Evolutionary conservation across 2,113 vertebrate genomes (phyloP), one percentile per base, ranked within the genome.

Genomic region (Crotalus tigris): DNA sequence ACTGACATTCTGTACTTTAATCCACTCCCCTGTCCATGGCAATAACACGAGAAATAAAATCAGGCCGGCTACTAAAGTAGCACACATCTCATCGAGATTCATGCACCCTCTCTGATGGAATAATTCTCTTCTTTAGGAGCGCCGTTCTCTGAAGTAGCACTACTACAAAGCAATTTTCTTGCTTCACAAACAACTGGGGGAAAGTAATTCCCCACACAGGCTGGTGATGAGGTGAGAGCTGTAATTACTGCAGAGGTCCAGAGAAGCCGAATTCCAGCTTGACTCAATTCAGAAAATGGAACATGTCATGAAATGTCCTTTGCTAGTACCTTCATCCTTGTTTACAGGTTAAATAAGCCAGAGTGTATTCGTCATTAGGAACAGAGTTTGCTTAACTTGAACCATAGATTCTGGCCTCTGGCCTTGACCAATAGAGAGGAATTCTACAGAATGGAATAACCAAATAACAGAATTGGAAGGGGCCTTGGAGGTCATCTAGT

Each of bases 11-110:
- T 85, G 4, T 90, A 87, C 94, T 96, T 97, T 98, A 98, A 98
- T 97, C 97, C 96, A 97, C 96, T 98, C 92, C 94, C 96, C 93
- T 97, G 96, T 96, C 96, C 97, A 94, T 93, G 95, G 95, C 96
- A 97, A 97, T 97, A 97, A 97, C 95, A 94, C 97, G 96, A 97
- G 95, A 97, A 97, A 97, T 97, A 94, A 97, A 97, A 97, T 97
- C 97, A 96, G 94, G 93, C 95, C 94, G 96, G 90, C 85, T 94
- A 93, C 97, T 89, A 94, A 97, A 94, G 93, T 64, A 86, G 93
- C 85, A 19, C 95, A 96, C 93, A 44, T 49, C 94, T 95, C 94
- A 93, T 69, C 88, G 92, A 58, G 57, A 69, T 91, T 61, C 49
- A 53, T 15, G 75, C 13, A 49, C 61, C 92, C 15, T 59, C 29